Percentiles rank a stretch among this genome's conserved stretches.
phyloP scores from a whole-genome alignment of 1,140 invertebrate genomes.

The Drosophila serrata region DNA sequence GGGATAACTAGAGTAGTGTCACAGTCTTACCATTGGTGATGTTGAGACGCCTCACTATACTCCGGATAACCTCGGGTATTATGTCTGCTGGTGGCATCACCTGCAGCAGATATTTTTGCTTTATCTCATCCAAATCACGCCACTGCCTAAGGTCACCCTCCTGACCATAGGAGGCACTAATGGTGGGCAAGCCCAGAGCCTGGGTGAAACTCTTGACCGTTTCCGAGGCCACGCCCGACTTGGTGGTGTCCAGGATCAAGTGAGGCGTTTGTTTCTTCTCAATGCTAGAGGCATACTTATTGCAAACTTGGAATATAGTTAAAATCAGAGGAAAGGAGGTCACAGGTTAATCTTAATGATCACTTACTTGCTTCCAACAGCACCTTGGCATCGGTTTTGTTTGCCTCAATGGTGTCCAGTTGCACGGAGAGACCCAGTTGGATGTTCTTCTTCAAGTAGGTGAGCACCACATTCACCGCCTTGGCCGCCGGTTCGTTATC shows the following conservation, averaged over 20 bases:
- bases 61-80: slow-evolving; percentile 92
- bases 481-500: slow-evolving; percentile 89
- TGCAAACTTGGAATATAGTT: slow-evolving; percentile 87
- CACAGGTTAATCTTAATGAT: too few species aligned
- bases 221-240: slow-evolving; percentile 91
- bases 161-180: slow-evolving; percentile 93
- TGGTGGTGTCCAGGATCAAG: slow-evolving; percentile 92
- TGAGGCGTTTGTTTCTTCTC: slow-evolving; percentile 89
- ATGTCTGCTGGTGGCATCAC: slow-evolving; percentile 94
- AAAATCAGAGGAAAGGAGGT: background rate
- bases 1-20: background rate
- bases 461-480: slow-evolving; percentile 89
- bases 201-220: slow-evolving; percentile 93
- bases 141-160: slow-evolving; percentile 92
- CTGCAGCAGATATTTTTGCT: slow-evolving; percentile 90
- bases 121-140: slow-evolving; percentile 89
- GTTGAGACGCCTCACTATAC: slow-evolving; percentile 92
- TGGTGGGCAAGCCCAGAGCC: slow-evolving; percentile 92
- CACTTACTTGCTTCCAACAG: slow-evolving; percentile 88
- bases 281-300: slow-evolving; percentile 89
- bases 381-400: slow-evolving; percentile 89
- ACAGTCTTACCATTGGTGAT: slow-evolving; percentile 90
- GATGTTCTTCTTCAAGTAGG: slow-evolving; percentile 89
- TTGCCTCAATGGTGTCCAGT: slow-evolving; percentile 87
- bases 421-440: slow-evolving; percentile 89